These are phyloP conservation scores for Ophiodon elongatus DNA, from an alignment of 2,113 vertebrate genomes.

Conservation along the genomic window DNA sequence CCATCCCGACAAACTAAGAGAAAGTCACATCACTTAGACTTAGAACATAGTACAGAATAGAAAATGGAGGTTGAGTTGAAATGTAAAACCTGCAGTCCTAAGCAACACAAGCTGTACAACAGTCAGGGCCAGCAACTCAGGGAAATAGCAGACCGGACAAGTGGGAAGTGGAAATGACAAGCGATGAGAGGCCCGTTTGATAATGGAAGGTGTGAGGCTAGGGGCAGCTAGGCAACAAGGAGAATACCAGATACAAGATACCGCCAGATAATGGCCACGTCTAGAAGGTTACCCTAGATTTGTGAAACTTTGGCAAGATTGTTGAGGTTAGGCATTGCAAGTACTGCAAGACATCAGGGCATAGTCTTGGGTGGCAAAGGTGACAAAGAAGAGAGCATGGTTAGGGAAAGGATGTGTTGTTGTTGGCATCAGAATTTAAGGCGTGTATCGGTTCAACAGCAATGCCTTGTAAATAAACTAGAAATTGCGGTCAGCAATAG, in stretches of 20 bases:
- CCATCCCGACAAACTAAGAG: not conserved
- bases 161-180: constrained; percentile 41
- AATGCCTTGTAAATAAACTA: too few species aligned
- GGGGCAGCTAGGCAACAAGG: not conserved
- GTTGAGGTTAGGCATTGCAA: too few species aligned
- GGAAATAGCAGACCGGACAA: constrained; percentile 27
- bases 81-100: constrained; percentile 14
- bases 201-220: constrained; percentile 49
- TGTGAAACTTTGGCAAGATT: too few species aligned
- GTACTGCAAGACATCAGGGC: too few species aligned
- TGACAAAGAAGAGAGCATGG: too few species aligned
- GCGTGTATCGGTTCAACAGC: not conserved
- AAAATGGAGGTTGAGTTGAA: not conserved
- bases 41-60: not conserved
- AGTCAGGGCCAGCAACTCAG: not conserved
- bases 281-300: too few species aligned
- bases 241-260: constrained; percentile 12
- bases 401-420: too few species aligned
- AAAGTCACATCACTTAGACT: not conserved
- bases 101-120: not conserved
- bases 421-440: not conserved
- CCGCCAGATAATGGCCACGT: not conserved
- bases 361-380: too few species aligned
- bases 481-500: too few species aligned
- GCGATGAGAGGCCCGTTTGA: constrained; percentile 35